These are phyloP conservation scores for Sphinx pinastri DNA, from an alignment of 2,888 invertebrate species.

Conservation along the genomic window DNA sequence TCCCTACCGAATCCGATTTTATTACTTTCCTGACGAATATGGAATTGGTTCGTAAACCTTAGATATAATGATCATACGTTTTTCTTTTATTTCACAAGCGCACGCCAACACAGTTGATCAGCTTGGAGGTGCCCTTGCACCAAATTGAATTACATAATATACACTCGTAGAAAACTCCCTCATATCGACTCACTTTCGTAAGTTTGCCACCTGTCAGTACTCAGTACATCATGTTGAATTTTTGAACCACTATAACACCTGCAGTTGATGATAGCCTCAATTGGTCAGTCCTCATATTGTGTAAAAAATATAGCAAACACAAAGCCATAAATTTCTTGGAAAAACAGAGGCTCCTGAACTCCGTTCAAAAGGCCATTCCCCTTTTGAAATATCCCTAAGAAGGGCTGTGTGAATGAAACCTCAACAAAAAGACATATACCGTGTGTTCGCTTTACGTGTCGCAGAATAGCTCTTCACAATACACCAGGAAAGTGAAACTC, in stretches of 20 bases:
- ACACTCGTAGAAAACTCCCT: neutral
- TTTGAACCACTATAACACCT: too few relatives aligned
- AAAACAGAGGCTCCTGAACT: neutral
- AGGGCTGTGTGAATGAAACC: conserved; percentile 37
- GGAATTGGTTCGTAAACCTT: conserved; percentile 8
- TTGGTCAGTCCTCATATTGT: neutral
- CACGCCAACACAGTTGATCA: neutral
- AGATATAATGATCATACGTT: neutral
- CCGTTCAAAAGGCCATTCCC: conserved; percentile 13
- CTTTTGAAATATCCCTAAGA: conserved; percentile 15
- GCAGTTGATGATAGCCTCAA: neutral
- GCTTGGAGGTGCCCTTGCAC: neutral
- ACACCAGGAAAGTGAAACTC: conserved; percentile 67
- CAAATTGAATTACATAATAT: neutral
- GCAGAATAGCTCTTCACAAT: conserved; percentile 59
- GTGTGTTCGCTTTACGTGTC: conserved; percentile 47
- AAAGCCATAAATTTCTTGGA: neutral
- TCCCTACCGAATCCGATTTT: conserved; percentile 47
- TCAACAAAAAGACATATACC: conserved; percentile 54
- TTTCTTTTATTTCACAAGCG: neutral
- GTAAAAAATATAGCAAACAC: neutral
- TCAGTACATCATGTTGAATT: too few relatives aligned
- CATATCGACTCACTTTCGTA: too few relatives aligned
- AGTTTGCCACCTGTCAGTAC: too few relatives aligned
- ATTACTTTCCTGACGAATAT: conserved; percentile 30